These are phyloP conservation scores for Hirundichthys speculiger DNA, from an alignment of 2,113 vertebrate species.

Conservation along the genomic window DNA sequence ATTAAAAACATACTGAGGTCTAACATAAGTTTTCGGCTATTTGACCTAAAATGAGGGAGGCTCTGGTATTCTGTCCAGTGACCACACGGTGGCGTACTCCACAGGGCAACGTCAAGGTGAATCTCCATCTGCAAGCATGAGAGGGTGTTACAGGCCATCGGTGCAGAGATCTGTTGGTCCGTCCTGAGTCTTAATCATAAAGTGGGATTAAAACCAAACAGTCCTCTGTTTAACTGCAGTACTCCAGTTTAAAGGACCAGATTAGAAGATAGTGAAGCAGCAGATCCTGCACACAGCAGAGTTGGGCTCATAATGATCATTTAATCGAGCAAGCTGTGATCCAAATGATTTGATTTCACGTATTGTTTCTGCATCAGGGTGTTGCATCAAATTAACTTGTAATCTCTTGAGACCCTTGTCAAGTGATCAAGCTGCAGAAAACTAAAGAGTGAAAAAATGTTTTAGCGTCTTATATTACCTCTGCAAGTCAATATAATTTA, in stretches of 20 bases:
- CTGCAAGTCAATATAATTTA: too few species aligned
- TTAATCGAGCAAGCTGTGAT: neutral
- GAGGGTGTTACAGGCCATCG: neutral
- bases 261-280: slow-evolving; percentile 30
- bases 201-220: slow-evolving; percentile 40
- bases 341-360: neutral
- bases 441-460: neutral
- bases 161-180: slow-evolving; percentile 9
- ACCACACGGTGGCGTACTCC: slow-evolving; percentile 17
- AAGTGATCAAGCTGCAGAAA: neutral
- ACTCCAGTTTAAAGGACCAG: slow-evolving; percentile 47
- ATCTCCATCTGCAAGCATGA: too few species aligned
- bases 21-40: neutral
- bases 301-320: slow-evolving; percentile 1
- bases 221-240: slow-evolving; percentile 47
- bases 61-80: neutral
- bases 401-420: neutral
- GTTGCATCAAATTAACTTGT: too few species aligned
- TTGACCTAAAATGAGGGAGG: neutral
- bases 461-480: neutral
- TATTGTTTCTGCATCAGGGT: neutral
- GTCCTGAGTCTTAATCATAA: slow-evolving; percentile 31
- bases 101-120: neutral
- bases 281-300: neutral
- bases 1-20: neutral